These are phyloP conservation scores for Sandelia bainsii DNA, from an alignment of 2,797 vertebrate species.

Conservation along the genomic window DNA sequence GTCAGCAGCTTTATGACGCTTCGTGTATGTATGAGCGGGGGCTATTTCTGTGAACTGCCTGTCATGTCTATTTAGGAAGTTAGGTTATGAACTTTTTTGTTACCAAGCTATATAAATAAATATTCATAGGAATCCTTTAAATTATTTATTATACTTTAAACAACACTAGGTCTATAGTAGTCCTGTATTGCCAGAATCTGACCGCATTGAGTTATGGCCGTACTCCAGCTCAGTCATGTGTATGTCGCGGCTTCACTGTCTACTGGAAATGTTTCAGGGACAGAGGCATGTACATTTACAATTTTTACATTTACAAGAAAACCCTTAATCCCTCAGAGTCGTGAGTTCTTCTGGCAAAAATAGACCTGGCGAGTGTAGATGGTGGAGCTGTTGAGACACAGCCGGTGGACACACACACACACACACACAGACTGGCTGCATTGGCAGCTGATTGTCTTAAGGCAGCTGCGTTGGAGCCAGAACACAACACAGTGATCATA, in stretches of 20 bases:
- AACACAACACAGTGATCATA: neutral
- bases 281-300: neutral
- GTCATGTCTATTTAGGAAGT: neutral
- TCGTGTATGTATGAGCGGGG: too few relatives aligned
- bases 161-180: too few relatives aligned
- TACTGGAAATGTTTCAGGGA: too few relatives aligned
- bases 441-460: too few relatives aligned
- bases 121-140: neutral
- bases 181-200: too few relatives aligned
- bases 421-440: too few relatives aligned
- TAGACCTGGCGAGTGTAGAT: neutral
- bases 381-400: too few relatives aligned
- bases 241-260: too few relatives aligned
- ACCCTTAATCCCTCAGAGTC: neutral
- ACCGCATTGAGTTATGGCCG: too few relatives aligned
- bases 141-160: neutral
- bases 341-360: neutral
- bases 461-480: neutral
- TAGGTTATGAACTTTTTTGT: neutral
- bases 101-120: neutral
- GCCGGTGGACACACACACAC: too few relatives aligned
- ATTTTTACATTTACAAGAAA: neutral
- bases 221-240: too few relatives aligned
- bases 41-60: neutral
- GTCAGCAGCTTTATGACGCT: neutral